phyloP scores from a whole-genome alignment of 2,113 vertebrate genomes.

The Myrmecophaga tridactyla region DNA sequence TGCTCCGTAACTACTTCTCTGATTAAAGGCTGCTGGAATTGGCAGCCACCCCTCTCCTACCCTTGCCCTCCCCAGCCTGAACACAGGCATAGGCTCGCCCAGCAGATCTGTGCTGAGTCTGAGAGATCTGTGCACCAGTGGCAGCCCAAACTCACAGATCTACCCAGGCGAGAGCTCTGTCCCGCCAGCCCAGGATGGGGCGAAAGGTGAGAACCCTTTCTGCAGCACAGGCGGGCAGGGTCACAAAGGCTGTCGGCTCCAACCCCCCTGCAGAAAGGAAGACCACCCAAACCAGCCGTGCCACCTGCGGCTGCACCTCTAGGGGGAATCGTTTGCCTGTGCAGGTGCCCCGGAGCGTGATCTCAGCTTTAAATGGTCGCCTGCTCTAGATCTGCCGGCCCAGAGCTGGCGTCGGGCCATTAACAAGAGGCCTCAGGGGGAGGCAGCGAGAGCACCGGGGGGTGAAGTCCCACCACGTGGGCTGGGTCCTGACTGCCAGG shows the following conservation, averaged over 20 bases:
- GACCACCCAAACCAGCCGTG: neutral
- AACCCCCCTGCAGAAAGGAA: neutral
- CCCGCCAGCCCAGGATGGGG: neutral
- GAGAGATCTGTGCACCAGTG: neutral
- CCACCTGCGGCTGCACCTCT: neutral
- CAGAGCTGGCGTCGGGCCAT: neutral
- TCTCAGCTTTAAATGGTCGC: neutral
- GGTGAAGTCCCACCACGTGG: neutral
- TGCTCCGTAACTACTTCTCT: neutral
- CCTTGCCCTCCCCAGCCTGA: neutral
- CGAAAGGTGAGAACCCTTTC: neutral
- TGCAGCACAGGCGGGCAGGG: neutral
- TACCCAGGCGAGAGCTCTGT: neutral
- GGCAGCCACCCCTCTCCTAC: too few relatives aligned
- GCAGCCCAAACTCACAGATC: neutral
- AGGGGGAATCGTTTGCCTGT: neutral
- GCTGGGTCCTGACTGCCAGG: neutral
- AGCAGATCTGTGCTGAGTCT: neutral
- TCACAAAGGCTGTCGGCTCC: neutral
- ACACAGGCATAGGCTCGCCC: neutral
- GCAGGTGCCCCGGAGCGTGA: neutral
- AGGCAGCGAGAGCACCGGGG: neutral
- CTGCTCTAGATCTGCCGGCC: neutral
- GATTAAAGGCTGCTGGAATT: neutral
- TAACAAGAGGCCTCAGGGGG: fast-evolving